Conservation (phyloP, 2,888 invertebrate genomes). For the Luffia ferchaultella region DNA sequence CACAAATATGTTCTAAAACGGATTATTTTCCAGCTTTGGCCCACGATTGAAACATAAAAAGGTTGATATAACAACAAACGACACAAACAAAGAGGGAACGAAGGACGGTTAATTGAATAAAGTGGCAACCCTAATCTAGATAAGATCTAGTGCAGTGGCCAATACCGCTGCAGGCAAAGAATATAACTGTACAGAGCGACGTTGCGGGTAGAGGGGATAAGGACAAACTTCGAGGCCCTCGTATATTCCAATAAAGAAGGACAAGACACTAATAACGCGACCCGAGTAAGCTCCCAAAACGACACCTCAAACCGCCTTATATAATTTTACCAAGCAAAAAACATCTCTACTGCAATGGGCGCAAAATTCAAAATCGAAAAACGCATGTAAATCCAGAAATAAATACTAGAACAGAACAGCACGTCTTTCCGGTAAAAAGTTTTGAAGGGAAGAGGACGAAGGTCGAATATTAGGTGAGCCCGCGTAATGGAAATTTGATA, state of each 20-base stretch:
- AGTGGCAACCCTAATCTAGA: neutral
- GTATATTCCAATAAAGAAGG: slow-evolving; percentile 56
- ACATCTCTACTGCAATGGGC: too few species aligned
- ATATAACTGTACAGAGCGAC: slow-evolving; percentile 11
- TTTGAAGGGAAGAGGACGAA: slow-evolving; percentile 36
- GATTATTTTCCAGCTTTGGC: too few species aligned
- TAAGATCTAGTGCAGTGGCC: neutral
- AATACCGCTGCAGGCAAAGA: slow-evolving; percentile 1
- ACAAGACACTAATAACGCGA: slow-evolving; percentile 51
- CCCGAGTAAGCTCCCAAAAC: slow-evolving; percentile 49
- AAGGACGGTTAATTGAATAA: neutral
- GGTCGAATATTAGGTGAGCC: slow-evolving; percentile 34
- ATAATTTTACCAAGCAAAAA: too few species aligned
- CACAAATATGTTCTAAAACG: too few species aligned
- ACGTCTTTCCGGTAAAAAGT: slow-evolving; percentile 42
- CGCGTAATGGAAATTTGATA: slow-evolving; percentile 39
- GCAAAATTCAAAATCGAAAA: too few species aligned
- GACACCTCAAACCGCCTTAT: slow-evolving; percentile 39
- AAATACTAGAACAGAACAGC: slow-evolving; percentile 43
- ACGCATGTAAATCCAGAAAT: slow-evolving; percentile 29
- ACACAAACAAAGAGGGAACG: neutral
- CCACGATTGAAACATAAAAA: neutral
- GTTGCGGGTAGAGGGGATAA: slow-evolving; percentile 11
- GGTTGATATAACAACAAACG: neutral
- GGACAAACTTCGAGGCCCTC: slow-evolving; percentile 23